Base-by-base conservation (phyloP, 1,140 invertebrate genomes). In the Holotrichia oblita region DNA sequence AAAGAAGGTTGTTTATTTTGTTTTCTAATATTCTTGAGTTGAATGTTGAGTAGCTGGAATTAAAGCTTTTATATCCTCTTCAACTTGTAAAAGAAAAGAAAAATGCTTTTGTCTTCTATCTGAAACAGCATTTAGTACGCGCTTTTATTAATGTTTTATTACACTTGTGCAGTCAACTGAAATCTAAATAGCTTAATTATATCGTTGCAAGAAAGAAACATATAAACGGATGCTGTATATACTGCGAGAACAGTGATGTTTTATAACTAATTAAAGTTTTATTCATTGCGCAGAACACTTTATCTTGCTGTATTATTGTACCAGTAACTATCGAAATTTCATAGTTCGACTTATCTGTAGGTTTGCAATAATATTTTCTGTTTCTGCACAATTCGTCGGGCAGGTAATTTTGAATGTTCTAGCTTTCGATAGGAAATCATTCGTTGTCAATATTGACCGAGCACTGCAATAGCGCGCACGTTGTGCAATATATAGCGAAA, bases 1-100 rank as follows among this genome's bases (percentile, higher is more conserved):
- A 69, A 27, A 69, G 61, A 69, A 20, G 61, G n/a, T 48, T 48
- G 10, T 17, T 48, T 48, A 69, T 69, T 69, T 69, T 22, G 12
- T 69, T 22, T 69, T 34, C 20, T 69, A 24, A 69, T 69, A 69
- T 69, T 34, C 61, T 69, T 69, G 8, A 69, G 61, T 69, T 69
- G 61, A 20, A 69, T 27, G 61, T 22, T 34, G 20, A 20, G 10
- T 34, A 3, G 61, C 24, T 34, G 61, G 61, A 69, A 69, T 69
- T 69, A 69, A 22, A 10, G 6, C 61, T 69, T 69, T 69, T 69
- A 69, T 69, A 6, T 69, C 22, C 61, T 34, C 22, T 22, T 22
- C 22, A 34, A 20, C 22, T 69, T 22, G 61, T n/a, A 4, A 34
- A 34, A 34, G 27, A 22, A 69, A 69, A 20, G 61, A 7, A 69